Conservation (phyloP, 2,888 invertebrate genomes). For the Agrotis puta region DNA sequence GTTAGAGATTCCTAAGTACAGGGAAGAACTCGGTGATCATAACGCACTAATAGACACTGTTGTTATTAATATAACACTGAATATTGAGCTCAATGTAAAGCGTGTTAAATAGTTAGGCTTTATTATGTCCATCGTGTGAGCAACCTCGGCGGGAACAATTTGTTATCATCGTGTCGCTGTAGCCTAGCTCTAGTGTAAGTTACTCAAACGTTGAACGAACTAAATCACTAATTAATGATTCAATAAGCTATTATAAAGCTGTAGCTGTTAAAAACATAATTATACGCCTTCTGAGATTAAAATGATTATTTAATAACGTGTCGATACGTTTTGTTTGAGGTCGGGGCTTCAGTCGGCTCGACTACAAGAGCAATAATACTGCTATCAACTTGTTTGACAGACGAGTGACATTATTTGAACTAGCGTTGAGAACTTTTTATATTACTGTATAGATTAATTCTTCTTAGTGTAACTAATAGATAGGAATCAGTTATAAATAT, state of each 20-base stretch:
- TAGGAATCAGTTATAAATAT: slow-evolving; percentile 82
- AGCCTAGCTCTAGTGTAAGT: slow-evolving; percentile 79
- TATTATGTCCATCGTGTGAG: slow-evolving; percentile 68
- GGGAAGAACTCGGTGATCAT: slow-evolving; percentile 76
- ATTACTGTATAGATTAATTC: slow-evolving; percentile 80
- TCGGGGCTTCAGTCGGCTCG: slow-evolving; percentile 71
- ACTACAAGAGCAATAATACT: slow-evolving; percentile 79
- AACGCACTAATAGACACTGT: slow-evolving; percentile 72
- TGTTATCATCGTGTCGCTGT: slow-evolving; percentile 81
- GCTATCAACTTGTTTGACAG: slow-evolving; percentile 76
- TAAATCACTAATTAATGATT: slow-evolving; percentile 78
- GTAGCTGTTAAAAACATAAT: slow-evolving; percentile 81
- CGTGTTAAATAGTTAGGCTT: slow-evolving; percentile 69
- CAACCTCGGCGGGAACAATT: slow-evolving; percentile 84
- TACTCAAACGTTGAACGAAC: slow-evolving; percentile 80
- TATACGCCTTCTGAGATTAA: slow-evolving; percentile 83
- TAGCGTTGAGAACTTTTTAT: slow-evolving; percentile 79
- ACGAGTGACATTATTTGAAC: slow-evolving; percentile 78
- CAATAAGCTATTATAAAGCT: slow-evolving; percentile 78
- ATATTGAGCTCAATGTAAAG: slow-evolving; percentile 72
- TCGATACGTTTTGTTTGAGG: slow-evolving; percentile 63
- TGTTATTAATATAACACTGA: slow-evolving; percentile 65
- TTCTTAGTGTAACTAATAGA: slow-evolving; percentile 81
- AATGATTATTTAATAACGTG: slow-evolving; percentile 68
- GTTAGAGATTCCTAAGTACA: slow-evolving; percentile 79